Evolutionary conservation across 2,797 vertebrate species (phyloP).

Genomic region (Brachyalestes nurse): DNA sequence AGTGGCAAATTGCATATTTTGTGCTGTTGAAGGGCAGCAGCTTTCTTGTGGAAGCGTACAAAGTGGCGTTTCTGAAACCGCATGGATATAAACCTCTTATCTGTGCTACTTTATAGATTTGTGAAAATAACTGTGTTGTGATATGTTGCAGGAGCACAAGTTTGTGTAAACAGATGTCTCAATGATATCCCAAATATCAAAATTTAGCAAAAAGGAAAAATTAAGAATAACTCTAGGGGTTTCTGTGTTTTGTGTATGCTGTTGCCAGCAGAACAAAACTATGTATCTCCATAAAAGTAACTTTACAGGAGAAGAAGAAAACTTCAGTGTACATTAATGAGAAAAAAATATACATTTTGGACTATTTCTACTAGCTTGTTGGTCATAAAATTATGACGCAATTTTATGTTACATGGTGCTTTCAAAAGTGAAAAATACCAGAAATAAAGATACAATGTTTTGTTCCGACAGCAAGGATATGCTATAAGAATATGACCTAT

Average conservation of each 20-base stretch:
- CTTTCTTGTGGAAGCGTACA: constrained; percentile 8
- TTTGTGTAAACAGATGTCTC: constrained; percentile 42
- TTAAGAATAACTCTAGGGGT: background rate
- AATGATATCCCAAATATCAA: constrained; percentile 29
- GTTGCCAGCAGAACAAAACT: too few relatives aligned
- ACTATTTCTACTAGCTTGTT: too few relatives aligned
- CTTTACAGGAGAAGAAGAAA: too few relatives aligned
- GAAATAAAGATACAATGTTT: too few relatives aligned
- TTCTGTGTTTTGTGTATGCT: constrained; percentile 19
- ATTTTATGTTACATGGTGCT: too few relatives aligned
- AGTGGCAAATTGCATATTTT: constrained; percentile 18
- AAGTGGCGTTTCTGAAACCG: constrained; percentile 31
- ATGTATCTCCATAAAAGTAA: too few relatives aligned
- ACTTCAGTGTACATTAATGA: too few relatives aligned
- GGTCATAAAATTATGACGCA: too few relatives aligned
- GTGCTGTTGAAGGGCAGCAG: constrained; percentile 31
- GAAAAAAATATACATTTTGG: too few relatives aligned
- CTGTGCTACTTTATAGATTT: constrained; percentile 49
- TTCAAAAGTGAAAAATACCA: too few relatives aligned
- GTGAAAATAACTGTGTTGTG: constrained; percentile 53
- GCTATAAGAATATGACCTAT: constrained; percentile 10
- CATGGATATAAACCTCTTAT: constrained; percentile 53
- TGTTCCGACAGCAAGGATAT: too few relatives aligned
- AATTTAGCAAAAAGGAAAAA: constrained; percentile 18
- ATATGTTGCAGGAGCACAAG: constrained; percentile 57